Conservation (phyloP, 2,113 vertebrate species). For the Anhinga rufa region DNA sequence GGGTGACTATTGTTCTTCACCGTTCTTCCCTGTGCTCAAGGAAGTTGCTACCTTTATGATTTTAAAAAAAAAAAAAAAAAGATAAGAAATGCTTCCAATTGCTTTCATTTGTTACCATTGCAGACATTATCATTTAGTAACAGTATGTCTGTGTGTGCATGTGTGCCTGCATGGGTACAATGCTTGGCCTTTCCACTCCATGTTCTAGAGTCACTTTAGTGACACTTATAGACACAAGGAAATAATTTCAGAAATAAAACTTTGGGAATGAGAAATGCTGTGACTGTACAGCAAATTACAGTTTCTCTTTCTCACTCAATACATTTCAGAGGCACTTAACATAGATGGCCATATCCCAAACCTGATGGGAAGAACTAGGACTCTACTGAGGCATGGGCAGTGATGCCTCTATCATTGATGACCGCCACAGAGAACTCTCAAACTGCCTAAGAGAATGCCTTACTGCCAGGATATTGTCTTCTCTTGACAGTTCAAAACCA, state of each 20-base stretch:
- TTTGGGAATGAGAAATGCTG: not conserved
- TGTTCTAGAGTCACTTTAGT: not conserved
- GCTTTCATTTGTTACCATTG: not conserved
- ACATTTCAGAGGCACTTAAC: not conserved
- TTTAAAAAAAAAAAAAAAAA: not conserved
- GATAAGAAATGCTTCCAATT: not conserved
- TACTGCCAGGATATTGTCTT: not conserved
- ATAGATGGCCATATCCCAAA: not conserved
- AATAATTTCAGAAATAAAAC: not conserved
- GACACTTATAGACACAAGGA: not conserved
- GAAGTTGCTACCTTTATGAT: not conserved
- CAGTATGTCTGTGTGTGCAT: not conserved
- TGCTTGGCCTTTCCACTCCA: not conserved
- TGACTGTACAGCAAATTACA: not conserved
- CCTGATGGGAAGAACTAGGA: not conserved
- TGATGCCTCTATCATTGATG: not conserved
- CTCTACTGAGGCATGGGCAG: accelerated
- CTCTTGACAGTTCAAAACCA: not conserved
- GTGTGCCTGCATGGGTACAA: not conserved
- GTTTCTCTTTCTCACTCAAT: not conserved
- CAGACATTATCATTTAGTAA: not conserved
- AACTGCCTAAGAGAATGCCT: not conserved
- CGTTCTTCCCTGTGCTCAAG: not conserved
- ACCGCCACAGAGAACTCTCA: not conserved
- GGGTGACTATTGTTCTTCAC: not conserved